Percentiles rank a stretch among this genome's conserved stretches.
Evolutionary conservation across 2,888 invertebrate species (phyloP).

Genomic region (Agonopterix arenella): DNA sequence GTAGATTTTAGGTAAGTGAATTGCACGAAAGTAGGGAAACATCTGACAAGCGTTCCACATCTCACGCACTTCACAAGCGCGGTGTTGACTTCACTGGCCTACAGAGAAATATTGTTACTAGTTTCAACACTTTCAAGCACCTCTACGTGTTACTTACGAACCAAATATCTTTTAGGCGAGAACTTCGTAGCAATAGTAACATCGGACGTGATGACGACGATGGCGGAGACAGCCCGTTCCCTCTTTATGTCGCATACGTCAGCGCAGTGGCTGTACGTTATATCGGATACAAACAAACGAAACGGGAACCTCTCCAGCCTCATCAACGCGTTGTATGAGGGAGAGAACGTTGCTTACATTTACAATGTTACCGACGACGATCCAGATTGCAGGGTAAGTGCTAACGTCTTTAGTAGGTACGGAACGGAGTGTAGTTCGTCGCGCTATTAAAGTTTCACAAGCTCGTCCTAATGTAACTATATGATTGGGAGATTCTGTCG

Average conservation of each 20-base stretch:
- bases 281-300: conserved; percentile 76
- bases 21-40: no score
- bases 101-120: no score
- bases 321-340: conserved; percentile 80
- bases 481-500: no score
- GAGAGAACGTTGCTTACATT: conserved; percentile 88
- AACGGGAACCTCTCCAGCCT: conserved; percentile 73
- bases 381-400: conserved; percentile 57
- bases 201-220: conserved; percentile 76
- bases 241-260: conserved; percentile 81
- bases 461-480: no score
- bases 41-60: no score
- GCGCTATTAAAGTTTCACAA: no score
- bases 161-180: conserved; percentile 41
- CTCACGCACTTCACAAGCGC: no score
- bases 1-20: no score
- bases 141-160: neutral
- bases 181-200: conserved; percentile 81
- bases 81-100: no score
- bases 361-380: conserved; percentile 79
- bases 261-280: conserved; percentile 89
- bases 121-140: no score
- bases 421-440: no score
- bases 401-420: no score
- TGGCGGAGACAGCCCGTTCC: conserved; percentile 82